phyloP scores from a whole-genome alignment of 2,797 vertebrate genomes.

The Alca torda region DNA sequence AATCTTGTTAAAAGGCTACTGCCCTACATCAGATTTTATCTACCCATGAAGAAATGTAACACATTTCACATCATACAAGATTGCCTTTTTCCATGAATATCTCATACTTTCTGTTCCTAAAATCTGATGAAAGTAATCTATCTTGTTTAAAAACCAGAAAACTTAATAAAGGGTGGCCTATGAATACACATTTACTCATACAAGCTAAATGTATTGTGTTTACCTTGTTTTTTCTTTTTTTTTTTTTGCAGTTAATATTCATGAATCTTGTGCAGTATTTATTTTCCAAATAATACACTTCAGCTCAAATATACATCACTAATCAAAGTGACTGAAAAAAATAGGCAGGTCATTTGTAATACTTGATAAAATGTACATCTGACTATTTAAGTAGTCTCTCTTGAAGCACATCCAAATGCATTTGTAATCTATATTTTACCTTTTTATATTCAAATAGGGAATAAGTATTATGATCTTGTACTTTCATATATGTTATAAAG shows the following conservation, averaged over 20 bases:
- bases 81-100: background rate
- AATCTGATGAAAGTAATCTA: conserved; percentile 36
- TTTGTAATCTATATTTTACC: conserved; percentile 1
- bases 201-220: conserved; percentile 42
- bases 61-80: background rate
- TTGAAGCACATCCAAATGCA: background rate
- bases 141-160: conserved; percentile 50
- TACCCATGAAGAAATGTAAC: conserved; percentile 31
- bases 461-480: background rate
- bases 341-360: conserved; percentile 24
- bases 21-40: background rate
- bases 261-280: conserved; percentile 43
- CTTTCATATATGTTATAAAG: background rate
- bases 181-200: conserved; percentile 16
- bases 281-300: conserved; percentile 53
- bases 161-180: background rate
- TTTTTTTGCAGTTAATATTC: conserved; percentile 55
- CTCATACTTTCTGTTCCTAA: conserved; percentile 31
- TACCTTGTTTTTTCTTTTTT: background rate
- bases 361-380: conserved; percentile 22
- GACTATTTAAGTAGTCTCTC: background rate
- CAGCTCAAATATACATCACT: conserved; percentile 18
- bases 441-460: background rate
- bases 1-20: conserved; percentile 36
- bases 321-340: conserved; percentile 46